phyloP scores from a whole-genome alignment of 1,140 invertebrate genomes.

The Eulimnadia texana region DNA sequence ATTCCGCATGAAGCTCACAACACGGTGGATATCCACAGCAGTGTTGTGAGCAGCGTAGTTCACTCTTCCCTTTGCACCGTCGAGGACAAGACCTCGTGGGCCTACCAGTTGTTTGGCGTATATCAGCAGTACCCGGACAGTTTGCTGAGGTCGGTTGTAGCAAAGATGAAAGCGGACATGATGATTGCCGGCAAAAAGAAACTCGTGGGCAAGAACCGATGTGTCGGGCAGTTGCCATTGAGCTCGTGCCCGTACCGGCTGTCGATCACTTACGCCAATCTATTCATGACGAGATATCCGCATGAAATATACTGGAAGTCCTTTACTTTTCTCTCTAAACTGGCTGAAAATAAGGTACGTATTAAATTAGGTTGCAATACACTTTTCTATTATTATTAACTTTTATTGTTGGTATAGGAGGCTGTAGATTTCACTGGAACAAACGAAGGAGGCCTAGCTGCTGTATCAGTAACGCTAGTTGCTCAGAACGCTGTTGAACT shows the following conservation, averaged over 20 bases:
- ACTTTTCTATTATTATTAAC: background rate
- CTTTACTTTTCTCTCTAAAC: slow-evolving; percentile 27
- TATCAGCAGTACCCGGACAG: slow-evolving; percentile 53
- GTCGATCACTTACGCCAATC: slow-evolving; percentile 25
- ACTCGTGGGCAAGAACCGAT: slow-evolving; percentile 28
- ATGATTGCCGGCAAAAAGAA: slow-evolving; percentile 42
- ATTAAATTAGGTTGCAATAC: too few species aligned
- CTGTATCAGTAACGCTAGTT: slow-evolving; percentile 24
- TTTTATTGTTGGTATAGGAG: background rate
- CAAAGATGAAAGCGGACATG: slow-evolving; percentile 38
- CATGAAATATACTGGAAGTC: slow-evolving; percentile 29
- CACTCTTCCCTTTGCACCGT: slow-evolving; percentile 42
- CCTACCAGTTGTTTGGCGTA: slow-evolving; percentile 49
- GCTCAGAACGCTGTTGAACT: slow-evolving; percentile 22
- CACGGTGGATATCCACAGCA: slow-evolving; percentile 26
- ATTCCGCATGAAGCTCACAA: slow-evolving; percentile 22
- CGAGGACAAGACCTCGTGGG: slow-evolving; percentile 42
- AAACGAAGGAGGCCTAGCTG: slow-evolving; percentile 26
- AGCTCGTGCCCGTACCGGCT: slow-evolving; percentile 8
- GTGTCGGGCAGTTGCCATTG: background rate
- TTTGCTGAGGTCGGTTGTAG: slow-evolving; percentile 39
- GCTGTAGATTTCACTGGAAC: background rate
- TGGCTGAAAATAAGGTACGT: slow-evolving; percentile 19
- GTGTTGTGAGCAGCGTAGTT: slow-evolving; percentile 26
- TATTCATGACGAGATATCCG: slow-evolving; percentile 37